Base-by-base conservation (phyloP, 2,888 invertebrate species). In the Euproctis similis region DNA sequence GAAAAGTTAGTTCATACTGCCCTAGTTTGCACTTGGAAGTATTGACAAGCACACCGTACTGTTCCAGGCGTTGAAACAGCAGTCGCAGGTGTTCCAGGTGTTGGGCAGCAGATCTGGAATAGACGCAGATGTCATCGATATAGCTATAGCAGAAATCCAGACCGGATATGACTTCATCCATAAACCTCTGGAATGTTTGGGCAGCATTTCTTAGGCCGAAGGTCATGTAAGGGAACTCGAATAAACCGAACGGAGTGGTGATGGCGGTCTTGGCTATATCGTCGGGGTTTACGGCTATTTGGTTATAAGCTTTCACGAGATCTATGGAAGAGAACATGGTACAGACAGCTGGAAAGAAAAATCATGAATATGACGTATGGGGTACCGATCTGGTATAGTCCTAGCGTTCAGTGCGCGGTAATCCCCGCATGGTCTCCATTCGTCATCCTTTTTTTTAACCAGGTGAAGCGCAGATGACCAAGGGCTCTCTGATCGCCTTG, bases 161-260 rank as follows among this genome's bases (percentile, higher is more conserved):
- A 0, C 36, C 43, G 0, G 26, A 7, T 1, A 24, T 8, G 2
- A 36, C 20, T 8, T 35, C 37, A 10, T 41, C 41, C 1, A 41
- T 21, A n/a, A 28, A 43, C 7, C 29, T 11, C 19, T 42, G 42
- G 12, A 44, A 47, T 0, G 43, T 44, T 23, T 47, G 46, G 0
- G 30, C 41, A 0, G n/a, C n/a, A n/a, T n/a, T n/a, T n/a, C n/a
- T n/a, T n/a, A n/a, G n/a, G n/a, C n/a, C n/a, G n/a, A n/a, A n/a
- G n/a, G n/a, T n/a, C n/a, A n/a, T n/a, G n/a, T n/a, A n/a, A n/a
- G n/a, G n/a, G n/a, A n/a, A n/a, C n/a, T n/a, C n/a, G n/a, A n/a
- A n/a, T n/a, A n/a, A n/a, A n/a, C n/a, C n/a, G n/a, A n/a, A n/a
- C n/a, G 44, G 28, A 1, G 31, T 32, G 1, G 28, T 32, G 8